Conservation (phyloP, 2,797 vertebrate species). For the Esox masquinongy region DNA sequence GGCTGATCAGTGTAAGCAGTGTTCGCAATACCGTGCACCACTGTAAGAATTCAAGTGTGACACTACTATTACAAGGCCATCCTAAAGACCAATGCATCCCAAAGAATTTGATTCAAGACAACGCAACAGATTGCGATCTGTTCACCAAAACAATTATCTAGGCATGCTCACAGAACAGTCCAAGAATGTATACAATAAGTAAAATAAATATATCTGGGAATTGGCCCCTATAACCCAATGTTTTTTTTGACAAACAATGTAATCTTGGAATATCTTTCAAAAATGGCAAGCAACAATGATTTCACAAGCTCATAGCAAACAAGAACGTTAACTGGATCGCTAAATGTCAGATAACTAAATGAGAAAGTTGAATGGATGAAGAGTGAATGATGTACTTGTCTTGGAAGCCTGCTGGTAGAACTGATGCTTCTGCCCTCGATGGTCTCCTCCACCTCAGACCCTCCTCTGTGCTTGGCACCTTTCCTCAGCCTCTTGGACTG, state of each 20-base stretch:
- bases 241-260: not conserved
- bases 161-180: not conserved
- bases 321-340: not conserved
- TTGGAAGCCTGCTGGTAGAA: constrained; percentile 82
- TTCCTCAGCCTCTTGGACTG: constrained; percentile 92
- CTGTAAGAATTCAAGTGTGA: too few species aligned
- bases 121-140: too few species aligned
- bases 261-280: not conserved
- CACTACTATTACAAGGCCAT: not conserved
- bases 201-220: not conserved
- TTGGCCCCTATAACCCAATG: not conserved
- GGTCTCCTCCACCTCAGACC: constrained; percentile 72
- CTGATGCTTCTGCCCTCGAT: constrained; percentile 82
- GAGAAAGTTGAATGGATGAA: not conserved
- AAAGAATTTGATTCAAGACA: not conserved
- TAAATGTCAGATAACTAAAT: not conserved
- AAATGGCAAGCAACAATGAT: not conserved
- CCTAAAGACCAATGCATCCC: not conserved
- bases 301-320: not conserved
- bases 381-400: constrained; percentile 68
- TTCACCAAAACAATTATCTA: too few species aligned
- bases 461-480: constrained; percentile 77
- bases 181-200: not conserved
- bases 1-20: too few species aligned
- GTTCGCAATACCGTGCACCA: not conserved